Conservation (phyloP, 1,140 invertebrate species). For the Zaprionus gabonicus region DNA sequence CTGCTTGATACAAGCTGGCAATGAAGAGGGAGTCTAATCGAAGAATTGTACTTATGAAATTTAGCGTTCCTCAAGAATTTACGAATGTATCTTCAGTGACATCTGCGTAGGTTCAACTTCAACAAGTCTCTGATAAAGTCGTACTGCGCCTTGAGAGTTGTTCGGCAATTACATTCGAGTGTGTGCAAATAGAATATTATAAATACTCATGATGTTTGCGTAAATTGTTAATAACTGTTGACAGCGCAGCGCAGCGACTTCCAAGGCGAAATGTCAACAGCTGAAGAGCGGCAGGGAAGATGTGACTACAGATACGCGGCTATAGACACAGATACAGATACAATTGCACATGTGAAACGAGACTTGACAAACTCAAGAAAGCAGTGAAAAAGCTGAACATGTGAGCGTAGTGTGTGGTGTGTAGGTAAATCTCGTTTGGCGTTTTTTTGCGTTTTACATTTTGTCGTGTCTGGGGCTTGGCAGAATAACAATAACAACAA, state of each 20-base stretch:
- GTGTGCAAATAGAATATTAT: slow-evolving; percentile 41
- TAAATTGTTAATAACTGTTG: slow-evolving; percentile 73
- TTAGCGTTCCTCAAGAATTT: neutral
- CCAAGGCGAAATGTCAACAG: slow-evolving; percentile 52
- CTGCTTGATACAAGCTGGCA: neutral
- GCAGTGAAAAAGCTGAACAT: slow-evolving; percentile 1
- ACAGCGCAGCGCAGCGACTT: slow-evolving; percentile 32
- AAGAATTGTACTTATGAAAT: neutral
- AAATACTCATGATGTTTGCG: slow-evolving; percentile 55
- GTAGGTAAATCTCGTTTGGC: slow-evolving; percentile 74
- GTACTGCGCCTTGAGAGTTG: slow-evolving; percentile 6
- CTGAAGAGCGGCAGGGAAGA: slow-evolving; percentile 28
- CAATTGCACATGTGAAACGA: slow-evolving; percentile 45
- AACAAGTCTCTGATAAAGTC: neutral
- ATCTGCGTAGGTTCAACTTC: neutral
- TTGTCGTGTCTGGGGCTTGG: slow-evolving; percentile 60
- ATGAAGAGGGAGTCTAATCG: neutral
- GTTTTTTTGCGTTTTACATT: slow-evolving; percentile 69
- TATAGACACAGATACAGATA: slow-evolving; percentile 23
- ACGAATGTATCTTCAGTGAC: neutral
- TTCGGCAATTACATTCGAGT: slow-evolving; percentile 16
- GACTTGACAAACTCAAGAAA: slow-evolving; percentile 64
- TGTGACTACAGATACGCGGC: slow-evolving; percentile 27
- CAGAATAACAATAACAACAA: slow-evolving; percentile 31
- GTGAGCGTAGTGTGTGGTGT: neutral